These are phyloP conservation scores for Sciurus vulgaris DNA, from an alignment of 2,797 vertebrate genomes.

Conservation along the genomic window DNA sequence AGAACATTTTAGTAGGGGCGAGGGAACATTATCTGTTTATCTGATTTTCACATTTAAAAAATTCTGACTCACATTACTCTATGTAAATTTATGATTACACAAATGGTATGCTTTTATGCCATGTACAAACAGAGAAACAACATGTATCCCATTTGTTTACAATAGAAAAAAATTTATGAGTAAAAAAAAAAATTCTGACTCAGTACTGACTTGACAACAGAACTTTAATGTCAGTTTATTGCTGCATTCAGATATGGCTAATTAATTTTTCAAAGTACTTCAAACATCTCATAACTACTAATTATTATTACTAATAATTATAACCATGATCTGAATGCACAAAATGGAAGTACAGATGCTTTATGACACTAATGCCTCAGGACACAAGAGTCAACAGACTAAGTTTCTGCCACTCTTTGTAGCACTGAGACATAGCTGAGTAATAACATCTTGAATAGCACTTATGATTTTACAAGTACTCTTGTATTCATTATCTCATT, in stretches of 20 bases:
- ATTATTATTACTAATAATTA: conserved; percentile 32
- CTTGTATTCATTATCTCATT: neutral
- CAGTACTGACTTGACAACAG: conserved; percentile 29
- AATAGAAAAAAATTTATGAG: no score
- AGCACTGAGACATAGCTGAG: neutral
- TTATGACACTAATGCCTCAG: neutral
- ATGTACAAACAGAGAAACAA: no score
- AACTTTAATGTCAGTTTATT: conserved; percentile 19
- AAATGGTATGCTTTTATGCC: no score
- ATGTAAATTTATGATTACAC: no score
- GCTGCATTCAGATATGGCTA: neutral
- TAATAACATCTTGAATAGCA: neutral
- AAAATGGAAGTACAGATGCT: conserved; percentile 51
- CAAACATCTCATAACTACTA: conserved; percentile 16
- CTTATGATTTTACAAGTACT: neutral
- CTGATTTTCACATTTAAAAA: conserved; percentile 18
- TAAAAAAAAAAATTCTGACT: conserved; percentile 41
- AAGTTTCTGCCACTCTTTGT: neutral
- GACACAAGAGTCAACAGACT: neutral
- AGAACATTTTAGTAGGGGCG: neutral
- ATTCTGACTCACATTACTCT: conserved; percentile 2
- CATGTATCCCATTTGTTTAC: no score
- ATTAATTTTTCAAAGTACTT: conserved; percentile 62
- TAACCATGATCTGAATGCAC: conserved; percentile 21
- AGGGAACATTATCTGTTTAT: neutral